Evolutionary conservation across 2,888 invertebrate species (phyloP).

Genomic region (Platycnemis pennipes): DNA sequence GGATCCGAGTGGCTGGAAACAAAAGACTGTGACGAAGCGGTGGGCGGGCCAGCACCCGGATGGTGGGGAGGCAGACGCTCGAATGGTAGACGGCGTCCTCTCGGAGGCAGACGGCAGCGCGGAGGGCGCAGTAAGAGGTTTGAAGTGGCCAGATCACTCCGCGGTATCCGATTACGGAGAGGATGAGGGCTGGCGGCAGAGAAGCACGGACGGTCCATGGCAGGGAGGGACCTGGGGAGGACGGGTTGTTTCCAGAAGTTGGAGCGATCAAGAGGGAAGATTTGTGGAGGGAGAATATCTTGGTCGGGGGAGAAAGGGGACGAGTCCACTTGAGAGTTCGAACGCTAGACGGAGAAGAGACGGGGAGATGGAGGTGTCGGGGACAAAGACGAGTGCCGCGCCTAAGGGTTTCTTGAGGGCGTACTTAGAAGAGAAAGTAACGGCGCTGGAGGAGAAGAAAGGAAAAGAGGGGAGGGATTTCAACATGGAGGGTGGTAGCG

Average conservation of each 20-base stretch:
- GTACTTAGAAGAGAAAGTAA: constrained; percentile 35
- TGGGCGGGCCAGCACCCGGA: background rate
- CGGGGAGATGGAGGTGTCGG: constrained; percentile 14
- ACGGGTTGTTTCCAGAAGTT: background rate
- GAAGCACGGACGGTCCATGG: background rate
- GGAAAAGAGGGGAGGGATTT: background rate
- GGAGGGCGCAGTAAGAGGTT: background rate
- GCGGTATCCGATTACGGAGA: constrained; percentile 32
- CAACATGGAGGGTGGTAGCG: background rate
- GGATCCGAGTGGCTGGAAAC: background rate
- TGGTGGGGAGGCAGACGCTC: constrained; percentile 4
- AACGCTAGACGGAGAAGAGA: background rate
- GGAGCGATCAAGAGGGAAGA: background rate
- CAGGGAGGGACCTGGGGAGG: background rate
- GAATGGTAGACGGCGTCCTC: background rate
- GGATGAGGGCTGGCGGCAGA: background rate
- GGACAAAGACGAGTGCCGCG: background rate
- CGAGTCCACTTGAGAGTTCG: background rate
- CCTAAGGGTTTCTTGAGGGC: constrained; percentile 13
- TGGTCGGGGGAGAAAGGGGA: background rate
- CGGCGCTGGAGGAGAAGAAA: background rate
- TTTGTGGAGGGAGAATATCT: background rate
- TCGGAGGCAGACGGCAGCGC: background rate
- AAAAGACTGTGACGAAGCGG: background rate
- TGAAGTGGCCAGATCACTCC: background rate